Conservation (phyloP, 92 coral and sea anemone species). For the Phymanthus crucifer region DNA sequence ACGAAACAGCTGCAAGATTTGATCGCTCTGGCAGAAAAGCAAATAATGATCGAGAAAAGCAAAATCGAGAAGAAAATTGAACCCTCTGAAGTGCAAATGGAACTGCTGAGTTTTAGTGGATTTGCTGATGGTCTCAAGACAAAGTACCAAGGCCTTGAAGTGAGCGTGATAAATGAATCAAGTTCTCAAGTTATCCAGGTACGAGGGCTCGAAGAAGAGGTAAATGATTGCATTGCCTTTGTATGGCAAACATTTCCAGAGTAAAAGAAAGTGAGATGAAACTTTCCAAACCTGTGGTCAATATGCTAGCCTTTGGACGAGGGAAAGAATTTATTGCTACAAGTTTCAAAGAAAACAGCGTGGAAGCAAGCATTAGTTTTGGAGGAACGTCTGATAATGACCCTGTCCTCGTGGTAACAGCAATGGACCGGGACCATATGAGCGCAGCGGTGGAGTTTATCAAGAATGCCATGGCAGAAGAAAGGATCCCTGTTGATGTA, state of each 20-base stretch:
- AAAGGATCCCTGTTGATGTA: conserved; percentile 39
- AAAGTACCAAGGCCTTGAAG: conserved; percentile 1
- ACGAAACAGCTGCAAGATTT: conserved; percentile 33
- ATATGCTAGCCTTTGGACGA: conserved; percentile 14
- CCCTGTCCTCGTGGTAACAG: conserved; percentile 28
- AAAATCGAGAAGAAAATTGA: conserved; percentile 10
- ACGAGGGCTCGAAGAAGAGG: conserved; percentile 33
- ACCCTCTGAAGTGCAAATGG: conserved; percentile 16
- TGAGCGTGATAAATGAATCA: conserved; percentile 4
- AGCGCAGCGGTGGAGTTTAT: conserved; percentile 34
- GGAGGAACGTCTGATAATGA: conserved; percentile 15
- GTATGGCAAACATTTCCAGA: conserved; percentile 49
- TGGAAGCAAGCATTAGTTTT: conserved; percentile 28
- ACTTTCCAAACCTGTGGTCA: conserved; percentile 16
- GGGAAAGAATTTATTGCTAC: conserved; percentile 25
- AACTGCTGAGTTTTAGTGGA: conserved; percentile 29
- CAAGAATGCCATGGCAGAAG: conserved; percentile 37
- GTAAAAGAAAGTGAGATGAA: conserved; percentile 26
- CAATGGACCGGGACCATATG: conserved; percentile 38
- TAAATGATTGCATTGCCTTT: conserved; percentile 24
- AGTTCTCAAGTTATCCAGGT: conserved; percentile 23
- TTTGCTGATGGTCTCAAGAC: conserved; percentile 26
- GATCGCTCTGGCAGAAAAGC: conserved; percentile 26
- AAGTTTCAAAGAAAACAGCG: conserved; percentile 11
- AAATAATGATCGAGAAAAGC: conserved; percentile 36